Evolutionary conservation across 2,113 vertebrate species (phyloP), one percentile per base, ranked within the genome.

Genomic region (Eulacestoma nigropectus): DNA sequence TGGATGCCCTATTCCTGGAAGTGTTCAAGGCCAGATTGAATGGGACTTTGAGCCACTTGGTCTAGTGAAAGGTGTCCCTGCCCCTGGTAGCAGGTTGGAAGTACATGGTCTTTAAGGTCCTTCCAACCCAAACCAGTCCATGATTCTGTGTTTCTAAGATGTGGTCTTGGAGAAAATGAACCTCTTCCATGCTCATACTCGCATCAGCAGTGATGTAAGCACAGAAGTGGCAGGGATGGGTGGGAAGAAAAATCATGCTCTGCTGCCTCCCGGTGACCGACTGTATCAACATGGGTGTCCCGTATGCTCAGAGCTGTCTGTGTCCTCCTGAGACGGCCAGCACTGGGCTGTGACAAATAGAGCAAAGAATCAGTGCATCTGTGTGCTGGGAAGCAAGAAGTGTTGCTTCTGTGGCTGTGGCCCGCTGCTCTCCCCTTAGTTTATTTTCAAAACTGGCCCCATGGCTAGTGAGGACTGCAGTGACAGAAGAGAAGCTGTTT

Each of bases 281-380:
- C 16, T 76, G 9, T 37, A 23, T 62, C 63, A 53, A 26, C 1
- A 2, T 32, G 65, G 42, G 13, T 72, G 44, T 52, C 50, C 25
- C 0, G 0, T 14, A 0, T 25, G 25, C 37, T 84, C 19, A 25
- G 63, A 64, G 64, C 2, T 44, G 16, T 47, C 37, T 16, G 2
- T 41, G 32, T 73, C 37, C 26, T 87, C 44, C 41, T 53, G 55
- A 46, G 32, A 7, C 0, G 0, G 14, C 49, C 0, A 4, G 20
- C 33, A 2, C 5, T n/a, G 44, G 62, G 32, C 63, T 42, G 35
- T n/a, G 44, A 20, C 12, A 84, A 55, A 35, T 4, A 50, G 59
- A 77, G 39, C 4, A 35, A 41, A 67, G 35, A 30, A 75, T 3
- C 16, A 8, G 23, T 53, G 20, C 16, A 17, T 27, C 42, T 75